Conservation (phyloP, 2,797 vertebrate species). For the Octomys mimax region DNA sequence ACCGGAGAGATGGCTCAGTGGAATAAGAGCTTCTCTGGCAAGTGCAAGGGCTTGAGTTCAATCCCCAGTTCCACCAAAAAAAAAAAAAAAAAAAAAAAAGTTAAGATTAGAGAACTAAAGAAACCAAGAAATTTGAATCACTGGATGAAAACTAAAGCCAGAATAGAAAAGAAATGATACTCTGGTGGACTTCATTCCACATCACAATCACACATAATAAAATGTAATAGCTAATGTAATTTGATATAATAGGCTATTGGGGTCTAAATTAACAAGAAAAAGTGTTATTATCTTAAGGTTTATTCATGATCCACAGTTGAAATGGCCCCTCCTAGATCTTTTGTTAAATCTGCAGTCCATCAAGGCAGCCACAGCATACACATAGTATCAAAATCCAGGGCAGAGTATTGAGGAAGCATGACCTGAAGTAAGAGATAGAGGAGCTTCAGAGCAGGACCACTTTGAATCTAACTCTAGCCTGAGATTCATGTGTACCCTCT, state of each 20-base stretch:
- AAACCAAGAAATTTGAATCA: not conserved
- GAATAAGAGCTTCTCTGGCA: too few species aligned
- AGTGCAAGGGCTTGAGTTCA: too few species aligned
- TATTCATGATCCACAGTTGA: not conserved
- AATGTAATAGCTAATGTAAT: not conserved
- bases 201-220: too few species aligned
- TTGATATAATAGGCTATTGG: not conserved
- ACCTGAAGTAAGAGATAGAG: not conserved
- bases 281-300: not conserved
- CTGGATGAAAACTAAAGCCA: not conserved
- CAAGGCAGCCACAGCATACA: fast-evolving
- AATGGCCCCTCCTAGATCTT: not conserved
- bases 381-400: fast-evolving
- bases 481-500: fast-evolving
- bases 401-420: fast-evolving
- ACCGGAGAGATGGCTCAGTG: too few species aligned
- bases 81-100: too few species aligned
- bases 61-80: too few species aligned
- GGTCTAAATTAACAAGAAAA: not conserved
- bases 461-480: not conserved
- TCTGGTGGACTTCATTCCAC: fast-evolving
- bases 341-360: not conserved
- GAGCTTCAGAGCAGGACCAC: not conserved
- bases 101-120: not conserved
- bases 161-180: not conserved